phyloP scores from a whole-genome alignment of 2,888 invertebrate species.

The Strigamia maritima region DNA sequence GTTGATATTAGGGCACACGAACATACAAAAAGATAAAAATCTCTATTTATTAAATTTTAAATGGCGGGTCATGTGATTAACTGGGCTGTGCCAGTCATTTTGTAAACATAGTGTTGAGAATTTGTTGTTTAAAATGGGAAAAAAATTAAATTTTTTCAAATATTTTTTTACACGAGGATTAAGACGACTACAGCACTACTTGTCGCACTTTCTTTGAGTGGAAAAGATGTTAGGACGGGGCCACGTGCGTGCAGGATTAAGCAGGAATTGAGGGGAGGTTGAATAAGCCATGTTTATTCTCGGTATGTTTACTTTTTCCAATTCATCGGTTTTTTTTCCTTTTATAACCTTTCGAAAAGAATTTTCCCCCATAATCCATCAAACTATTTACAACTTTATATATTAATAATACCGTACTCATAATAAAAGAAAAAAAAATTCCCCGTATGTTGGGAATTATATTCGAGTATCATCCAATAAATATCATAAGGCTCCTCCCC shows the following conservation, averaged over 20 bases:
- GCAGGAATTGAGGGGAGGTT: neutral
- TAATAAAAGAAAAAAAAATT: neutral
- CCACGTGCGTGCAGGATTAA: conserved; percentile 25
- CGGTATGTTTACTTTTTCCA: conserved; percentile 14
- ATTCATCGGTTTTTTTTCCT: neutral
- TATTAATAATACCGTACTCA: neutral
- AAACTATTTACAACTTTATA: neutral
- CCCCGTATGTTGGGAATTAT: neutral
- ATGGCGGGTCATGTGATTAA: neutral
- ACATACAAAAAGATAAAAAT: neutral
- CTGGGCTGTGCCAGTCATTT: neutral
- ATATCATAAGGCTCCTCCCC: neutral
- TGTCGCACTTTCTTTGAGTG: neutral
- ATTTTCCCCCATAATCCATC: neutral
- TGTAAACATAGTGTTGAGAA: too few species aligned
- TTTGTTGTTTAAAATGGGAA: too few species aligned
- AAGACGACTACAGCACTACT: neutral
- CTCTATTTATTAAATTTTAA: neutral
- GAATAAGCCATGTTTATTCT: neutral
- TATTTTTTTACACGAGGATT: neutral
- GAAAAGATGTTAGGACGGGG: neutral
- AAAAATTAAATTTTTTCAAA: neutral
- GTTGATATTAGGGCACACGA: conserved; percentile 13
- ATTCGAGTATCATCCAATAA: neutral
- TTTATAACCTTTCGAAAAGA: neutral